Evolutionary conservation across 2,113 vertebrate species (phyloP).

Genomic region (Carassius carassius): DNA sequence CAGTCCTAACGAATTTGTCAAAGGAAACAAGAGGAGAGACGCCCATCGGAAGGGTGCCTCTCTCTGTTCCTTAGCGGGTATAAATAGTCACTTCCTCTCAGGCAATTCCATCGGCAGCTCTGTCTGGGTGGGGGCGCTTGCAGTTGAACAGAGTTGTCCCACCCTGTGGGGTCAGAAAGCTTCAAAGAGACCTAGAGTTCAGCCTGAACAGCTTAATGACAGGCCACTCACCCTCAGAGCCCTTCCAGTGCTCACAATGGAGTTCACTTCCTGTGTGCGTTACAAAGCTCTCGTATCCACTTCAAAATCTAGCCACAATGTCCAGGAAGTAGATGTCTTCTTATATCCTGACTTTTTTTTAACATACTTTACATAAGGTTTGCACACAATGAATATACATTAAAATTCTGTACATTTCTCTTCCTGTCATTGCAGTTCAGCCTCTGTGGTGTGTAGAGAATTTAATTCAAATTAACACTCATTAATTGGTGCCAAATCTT

Average conservation of each 20-base stretch:
- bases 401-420: no score
- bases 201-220: conserved; percentile 3
- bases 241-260: conserved; percentile 36
- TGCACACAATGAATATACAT: no score
- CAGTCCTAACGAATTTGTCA: conserved; percentile 22
- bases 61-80: conserved; percentile 49
- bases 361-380: background rate
- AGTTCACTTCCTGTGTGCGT: conserved; percentile 50
- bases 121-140: conserved; percentile 42
- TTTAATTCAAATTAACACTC: no score
- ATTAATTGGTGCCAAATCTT: no score
- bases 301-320: background rate
- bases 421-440: no score
- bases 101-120: conserved; percentile 40
- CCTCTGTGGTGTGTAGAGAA: no score
- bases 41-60: conserved; percentile 58
- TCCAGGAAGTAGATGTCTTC: background rate
- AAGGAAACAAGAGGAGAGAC: conserved; percentile 33
- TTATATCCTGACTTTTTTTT: background rate
- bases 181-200: conserved; percentile 50
- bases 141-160: conserved; percentile 38
- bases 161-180: conserved; percentile 44
- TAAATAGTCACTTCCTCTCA: conserved; percentile 62
- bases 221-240: conserved; percentile 39
- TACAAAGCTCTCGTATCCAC: conserved; percentile 34